A percentile compares a stretch with the other conserved stretches of the same genome.
Evolutionary conservation across 2,888 invertebrate species (phyloP).

Genomic region (Cheilosia soror): DNA sequence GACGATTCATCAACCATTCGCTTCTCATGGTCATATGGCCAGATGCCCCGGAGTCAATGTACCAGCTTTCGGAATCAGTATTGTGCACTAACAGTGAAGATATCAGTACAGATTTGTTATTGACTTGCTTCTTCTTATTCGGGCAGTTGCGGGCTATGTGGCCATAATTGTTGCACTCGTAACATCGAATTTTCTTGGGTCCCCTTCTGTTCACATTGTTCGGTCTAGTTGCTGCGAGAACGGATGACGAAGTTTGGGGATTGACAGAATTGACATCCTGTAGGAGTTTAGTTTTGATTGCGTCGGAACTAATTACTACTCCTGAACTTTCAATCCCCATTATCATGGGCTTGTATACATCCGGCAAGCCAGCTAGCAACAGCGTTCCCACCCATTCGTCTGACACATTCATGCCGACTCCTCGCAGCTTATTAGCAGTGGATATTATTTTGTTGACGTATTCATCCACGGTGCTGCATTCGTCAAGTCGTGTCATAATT

Average conservation of each 20-base stretch:
- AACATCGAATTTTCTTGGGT: constrained; percentile 9
- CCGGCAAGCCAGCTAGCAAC: constrained; percentile 50
- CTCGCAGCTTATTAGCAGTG: constrained; percentile 20
- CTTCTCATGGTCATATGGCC: constrained; percentile 28
- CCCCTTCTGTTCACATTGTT: not conserved
- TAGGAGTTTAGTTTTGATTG: constrained; percentile 50
- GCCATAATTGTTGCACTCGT: constrained; percentile 33
- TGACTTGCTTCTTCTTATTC: constrained; percentile 15
- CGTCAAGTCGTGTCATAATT: constrained; percentile 1
- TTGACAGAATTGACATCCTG: constrained; percentile 31
- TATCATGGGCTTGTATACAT: constrained; percentile 51
- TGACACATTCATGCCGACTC: constrained; percentile 36
- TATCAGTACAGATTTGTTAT: constrained; percentile 10
- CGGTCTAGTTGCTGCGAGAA: not conserved
- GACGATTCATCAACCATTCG: not conserved
- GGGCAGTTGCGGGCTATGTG: constrained; percentile 28
- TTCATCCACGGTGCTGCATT: constrained; percentile 23
- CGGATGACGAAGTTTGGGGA: not conserved
- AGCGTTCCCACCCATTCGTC: constrained; percentile 58
- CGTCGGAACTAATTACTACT: constrained; percentile 35
- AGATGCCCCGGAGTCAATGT: constrained; percentile 35
- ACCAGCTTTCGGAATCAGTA: constrained; percentile 6
- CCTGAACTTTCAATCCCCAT: constrained; percentile 64
- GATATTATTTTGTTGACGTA: constrained; percentile 26
- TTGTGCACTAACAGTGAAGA: not conserved